Base-by-base conservation (phyloP, 1,140 invertebrate species). In the Formica selysi region DNA sequence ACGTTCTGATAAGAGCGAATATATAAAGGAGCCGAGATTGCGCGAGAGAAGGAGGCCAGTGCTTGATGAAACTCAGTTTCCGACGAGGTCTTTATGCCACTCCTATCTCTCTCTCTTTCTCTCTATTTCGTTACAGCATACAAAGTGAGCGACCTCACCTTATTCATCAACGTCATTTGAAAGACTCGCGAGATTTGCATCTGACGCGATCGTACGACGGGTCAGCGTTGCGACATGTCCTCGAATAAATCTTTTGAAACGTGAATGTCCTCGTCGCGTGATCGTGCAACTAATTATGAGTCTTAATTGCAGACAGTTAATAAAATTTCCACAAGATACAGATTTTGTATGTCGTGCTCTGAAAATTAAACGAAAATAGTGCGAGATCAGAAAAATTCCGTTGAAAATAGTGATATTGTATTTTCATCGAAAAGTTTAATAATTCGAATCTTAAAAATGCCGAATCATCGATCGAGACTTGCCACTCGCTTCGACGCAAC, bases 121-220 rank as follows among this genome's bases (percentile, higher is more conserved):
- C 87, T 67, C 32, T 59, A 73, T 86, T 83, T 76, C 22, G 36
- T 79, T 74, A 70, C 62, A 41, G 68, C 48, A n/a, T 32, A 74
- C 71, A 29, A 16, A 38, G 65, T 73, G 79, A n/a, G 65, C 78
- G 62, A 57, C 76, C 86, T 70, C 81, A 57, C 87, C 86, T 91
- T 92, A 93, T 93, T 92, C 92, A 87, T 92, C 91, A 91, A 90
- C 87, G 88, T 86, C 79, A 88, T 89, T 88, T 76, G 87, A 91
- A 92, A 90, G 92, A 89, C 71, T 79, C 85, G 85, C 86, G 65
- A 89, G 90, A 91, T 93, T 91, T 92, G 54, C 86, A 90, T 90
- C 38, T 62, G 54, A 48, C 85, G 22, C 73, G 80, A 38, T 89
- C 48, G 54, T 84, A 70, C 76, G 41, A 41, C 8, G 48, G 48